Percentiles rank a stretch among this genome's conserved stretches.
Conservation (phyloP, 2,113 vertebrate genomes). For the Ovis aries region DNA sequence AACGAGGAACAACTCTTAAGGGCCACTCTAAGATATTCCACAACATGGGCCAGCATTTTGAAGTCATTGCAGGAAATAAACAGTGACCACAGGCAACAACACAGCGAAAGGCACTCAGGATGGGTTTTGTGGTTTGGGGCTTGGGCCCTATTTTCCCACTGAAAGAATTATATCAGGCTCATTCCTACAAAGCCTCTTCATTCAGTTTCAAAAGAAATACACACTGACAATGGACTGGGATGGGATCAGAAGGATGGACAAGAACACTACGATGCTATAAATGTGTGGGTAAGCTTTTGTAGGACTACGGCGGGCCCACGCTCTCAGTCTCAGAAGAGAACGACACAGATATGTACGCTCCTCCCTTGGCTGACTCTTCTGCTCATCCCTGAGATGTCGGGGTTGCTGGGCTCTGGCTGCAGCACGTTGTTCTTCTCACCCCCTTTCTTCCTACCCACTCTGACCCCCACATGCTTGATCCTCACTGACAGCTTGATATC, state of each 20-base stretch:
- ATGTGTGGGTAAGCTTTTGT: rapidly evolving
- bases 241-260: not conserved
- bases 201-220: conserved; percentile 4
- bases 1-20: not conserved
- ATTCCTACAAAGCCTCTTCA: conserved; percentile 14
- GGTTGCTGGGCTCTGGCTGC: not conserved
- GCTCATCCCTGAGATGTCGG: rapidly evolving
- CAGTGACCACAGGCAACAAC: not conserved
- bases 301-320: not conserved
- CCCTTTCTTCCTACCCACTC: not conserved
- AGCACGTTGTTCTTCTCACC: not conserved
- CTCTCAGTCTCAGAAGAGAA: not conserved
- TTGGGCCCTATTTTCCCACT: not conserved
- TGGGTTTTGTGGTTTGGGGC: conserved; percentile 28
- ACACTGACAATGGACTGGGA: not conserved
- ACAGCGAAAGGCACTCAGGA: not conserved
- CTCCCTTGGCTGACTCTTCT: too few species aligned
- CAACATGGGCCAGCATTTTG: not conserved
- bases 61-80: not conserved
- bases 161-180: not conserved
- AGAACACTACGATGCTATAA: too few species aligned
- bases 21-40: not conserved
- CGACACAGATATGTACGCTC: not conserved
- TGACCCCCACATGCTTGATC: not conserved
- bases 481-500: not conserved